These are phyloP conservation scores for Axis porcinus DNA, from an alignment of 2,113 vertebrate species.

Conservation along the genomic window DNA sequence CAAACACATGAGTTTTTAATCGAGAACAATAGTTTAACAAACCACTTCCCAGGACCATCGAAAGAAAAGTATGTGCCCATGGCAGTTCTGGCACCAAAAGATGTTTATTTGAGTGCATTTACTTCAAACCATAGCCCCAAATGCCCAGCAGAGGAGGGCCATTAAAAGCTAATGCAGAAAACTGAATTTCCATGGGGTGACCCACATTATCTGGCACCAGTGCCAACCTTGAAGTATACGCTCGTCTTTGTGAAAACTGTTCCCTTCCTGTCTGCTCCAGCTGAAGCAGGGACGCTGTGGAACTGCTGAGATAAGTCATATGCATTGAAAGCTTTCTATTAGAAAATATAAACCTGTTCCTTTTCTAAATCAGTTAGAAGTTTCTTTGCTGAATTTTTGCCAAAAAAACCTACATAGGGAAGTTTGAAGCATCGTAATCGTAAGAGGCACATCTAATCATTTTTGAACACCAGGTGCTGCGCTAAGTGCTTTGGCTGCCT, in stretches of 20 bases:
- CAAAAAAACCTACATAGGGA: neutral
- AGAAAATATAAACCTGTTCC: neutral
- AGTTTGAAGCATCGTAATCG: neutral
- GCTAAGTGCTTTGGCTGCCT: neutral
- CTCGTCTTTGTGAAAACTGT: neutral
- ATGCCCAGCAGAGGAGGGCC: conserved; percentile 72
- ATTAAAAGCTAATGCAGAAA: conserved; percentile 71
- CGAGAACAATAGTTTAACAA: conserved; percentile 91
- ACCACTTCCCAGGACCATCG: conserved; percentile 89
- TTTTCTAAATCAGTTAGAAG: neutral
- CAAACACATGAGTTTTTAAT: conserved; percentile 95
- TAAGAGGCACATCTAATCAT: neutral
- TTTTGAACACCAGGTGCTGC: neutral
- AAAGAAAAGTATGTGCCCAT: conserved; percentile 84
- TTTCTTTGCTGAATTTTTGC: conserved; percentile 10
- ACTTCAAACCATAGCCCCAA: conserved; percentile 75
- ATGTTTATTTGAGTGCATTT: conserved; percentile 84
- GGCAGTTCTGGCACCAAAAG: conserved; percentile 80
- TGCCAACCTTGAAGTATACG: neutral
- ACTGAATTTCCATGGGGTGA: conserved; percentile 68
- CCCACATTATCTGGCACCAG: conserved; percentile 24
- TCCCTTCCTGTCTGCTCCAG: neutral
- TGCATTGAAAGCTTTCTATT: neutral
- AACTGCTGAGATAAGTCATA: neutral
- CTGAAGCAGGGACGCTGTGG: neutral